Conservation (phyloP, 2,888 invertebrate species). For the Globia sparganii region DNA sequence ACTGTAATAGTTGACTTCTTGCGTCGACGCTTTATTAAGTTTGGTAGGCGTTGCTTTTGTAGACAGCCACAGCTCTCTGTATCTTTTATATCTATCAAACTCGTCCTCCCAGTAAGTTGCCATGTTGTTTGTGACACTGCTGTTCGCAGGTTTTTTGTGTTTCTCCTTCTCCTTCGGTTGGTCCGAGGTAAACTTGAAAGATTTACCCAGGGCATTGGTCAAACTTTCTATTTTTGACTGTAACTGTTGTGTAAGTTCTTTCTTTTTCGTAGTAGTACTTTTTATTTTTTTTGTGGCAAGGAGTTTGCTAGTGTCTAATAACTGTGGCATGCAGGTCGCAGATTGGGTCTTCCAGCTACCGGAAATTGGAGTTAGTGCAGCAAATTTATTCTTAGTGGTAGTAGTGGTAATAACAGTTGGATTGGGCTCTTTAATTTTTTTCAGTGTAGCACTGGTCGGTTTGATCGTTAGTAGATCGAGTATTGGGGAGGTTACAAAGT, state of each 20-base stretch:
- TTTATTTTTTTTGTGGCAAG: too few relatives aligned
- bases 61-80: not conserved
- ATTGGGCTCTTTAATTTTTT: not conserved
- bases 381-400: not conserved
- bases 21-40: not conserved
- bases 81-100: slow-evolving; percentile 39
- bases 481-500: slow-evolving; percentile 75
- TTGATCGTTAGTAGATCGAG: slow-evolving; percentile 46
- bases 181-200: not conserved
- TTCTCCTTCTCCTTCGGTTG: not conserved
- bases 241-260: not conserved
- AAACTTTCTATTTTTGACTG: not conserved
- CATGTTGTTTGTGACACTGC: not conserved
- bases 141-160: not conserved
- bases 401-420: not conserved
- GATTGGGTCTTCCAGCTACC: not conserved
- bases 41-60: slow-evolving; percentile 2
- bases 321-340: not conserved
- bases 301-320: accelerated
- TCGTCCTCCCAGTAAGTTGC: not conserved
- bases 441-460: accelerated
- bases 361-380: accelerated
- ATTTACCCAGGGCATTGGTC: not conserved
- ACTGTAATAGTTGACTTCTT: slow-evolving; percentile 43
- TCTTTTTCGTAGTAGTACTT: too few relatives aligned